Evolutionary conservation across 1,140 invertebrate species (phyloP).

Genomic region (Drosophila albomicans): DNA sequence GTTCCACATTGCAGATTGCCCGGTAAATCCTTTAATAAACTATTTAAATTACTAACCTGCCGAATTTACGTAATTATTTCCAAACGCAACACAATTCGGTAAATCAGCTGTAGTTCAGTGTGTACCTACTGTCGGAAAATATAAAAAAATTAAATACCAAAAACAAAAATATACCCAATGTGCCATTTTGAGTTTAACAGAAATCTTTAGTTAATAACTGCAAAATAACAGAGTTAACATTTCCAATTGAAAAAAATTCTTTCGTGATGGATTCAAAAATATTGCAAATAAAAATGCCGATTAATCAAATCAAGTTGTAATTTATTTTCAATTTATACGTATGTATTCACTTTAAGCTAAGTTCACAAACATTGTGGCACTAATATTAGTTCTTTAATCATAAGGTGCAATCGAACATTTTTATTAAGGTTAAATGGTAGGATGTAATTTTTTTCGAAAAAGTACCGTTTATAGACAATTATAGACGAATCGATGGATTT

Average conservation of each 20-base stretch:
- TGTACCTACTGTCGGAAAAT: constrained; percentile 23
- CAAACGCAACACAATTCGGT: constrained; percentile 36
- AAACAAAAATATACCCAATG: background rate
- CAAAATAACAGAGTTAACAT: no score
- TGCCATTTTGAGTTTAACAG: background rate
- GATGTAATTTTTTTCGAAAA: constrained; percentile 42
- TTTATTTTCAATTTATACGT: constrained; percentile 57
- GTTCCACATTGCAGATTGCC: background rate
- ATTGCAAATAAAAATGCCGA: background rate
- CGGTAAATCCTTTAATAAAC: constrained; percentile 19
- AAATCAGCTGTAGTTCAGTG: constrained; percentile 62
- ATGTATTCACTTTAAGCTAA: constrained; percentile 55
- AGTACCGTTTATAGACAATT: constrained; percentile 27
- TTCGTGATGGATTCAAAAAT: background rate
- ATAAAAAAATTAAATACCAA: constrained; percentile 20
- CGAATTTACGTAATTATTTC: constrained; percentile 79
- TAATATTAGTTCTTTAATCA: constrained; percentile 61
- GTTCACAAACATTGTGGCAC: constrained; percentile 77
- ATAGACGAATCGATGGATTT: constrained; percentile 41
- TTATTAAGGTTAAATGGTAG: constrained; percentile 20
- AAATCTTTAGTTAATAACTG: background rate
- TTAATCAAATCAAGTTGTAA: constrained; percentile 51
- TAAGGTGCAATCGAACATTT: constrained; percentile 64
- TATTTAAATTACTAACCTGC: constrained; percentile 71
- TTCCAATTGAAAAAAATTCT: background rate